Evolutionary conservation across 2,888 invertebrate genomes (phyloP).

Genomic region (Cephus sareptanus): DNA sequence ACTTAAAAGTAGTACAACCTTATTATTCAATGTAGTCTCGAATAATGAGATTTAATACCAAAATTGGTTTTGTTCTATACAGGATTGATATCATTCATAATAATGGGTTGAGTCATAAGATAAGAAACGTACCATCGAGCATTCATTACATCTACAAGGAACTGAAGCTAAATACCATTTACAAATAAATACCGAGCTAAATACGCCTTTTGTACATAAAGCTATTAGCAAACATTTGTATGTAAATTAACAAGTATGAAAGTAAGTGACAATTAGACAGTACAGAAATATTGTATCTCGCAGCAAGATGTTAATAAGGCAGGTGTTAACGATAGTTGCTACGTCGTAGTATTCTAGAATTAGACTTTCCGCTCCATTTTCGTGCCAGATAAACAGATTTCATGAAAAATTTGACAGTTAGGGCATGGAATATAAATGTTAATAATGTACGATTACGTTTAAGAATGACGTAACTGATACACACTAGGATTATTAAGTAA

Average conservation of each 20-base stretch:
- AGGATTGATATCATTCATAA: background rate
- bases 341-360: background rate
- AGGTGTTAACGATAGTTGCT: background rate
- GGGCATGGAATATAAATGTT: background rate
- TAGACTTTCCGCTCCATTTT: background rate
- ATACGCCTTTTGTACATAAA: background rate
- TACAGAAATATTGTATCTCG: background rate
- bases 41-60: background rate
- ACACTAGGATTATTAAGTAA: background rate
- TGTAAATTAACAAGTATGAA: constrained; percentile 23
- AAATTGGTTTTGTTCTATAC: background rate
- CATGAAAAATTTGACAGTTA: background rate
- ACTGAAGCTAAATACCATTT: background rate
- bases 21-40: background rate
- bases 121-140: background rate
- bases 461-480: background rate
- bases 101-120: background rate
- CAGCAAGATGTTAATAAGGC: background rate
- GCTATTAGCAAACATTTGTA: constrained; percentile 29
- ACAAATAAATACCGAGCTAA: background rate
- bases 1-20: background rate
- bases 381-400: background rate
- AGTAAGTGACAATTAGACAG: background rate
- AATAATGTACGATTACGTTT: background rate
- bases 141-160: background rate